Conservation (phyloP, 2,888 invertebrate genomes). For the Thysanoteuthis rhombus region DNA sequence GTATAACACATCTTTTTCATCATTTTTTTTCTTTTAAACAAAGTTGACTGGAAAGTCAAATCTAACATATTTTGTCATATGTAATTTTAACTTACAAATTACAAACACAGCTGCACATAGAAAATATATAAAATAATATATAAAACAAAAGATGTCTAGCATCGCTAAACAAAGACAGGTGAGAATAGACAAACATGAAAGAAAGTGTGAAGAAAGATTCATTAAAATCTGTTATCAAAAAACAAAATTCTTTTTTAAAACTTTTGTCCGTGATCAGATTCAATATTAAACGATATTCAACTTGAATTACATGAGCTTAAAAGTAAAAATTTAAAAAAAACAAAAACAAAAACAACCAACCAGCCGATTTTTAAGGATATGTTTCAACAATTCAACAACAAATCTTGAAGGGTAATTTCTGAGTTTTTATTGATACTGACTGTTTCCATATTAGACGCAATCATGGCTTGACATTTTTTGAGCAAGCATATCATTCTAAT, state of each 20-base stretch:
- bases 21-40: no score
- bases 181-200: background rate
- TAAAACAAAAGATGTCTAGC: no score
- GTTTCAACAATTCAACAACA: background rate
- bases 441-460: background rate
- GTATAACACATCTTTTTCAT: no score
- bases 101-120: background rate
- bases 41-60: no score
- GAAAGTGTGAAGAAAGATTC: background rate
- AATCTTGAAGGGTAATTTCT: no score
- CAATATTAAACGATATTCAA: background rate
- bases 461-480: background rate
- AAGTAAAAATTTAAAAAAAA: background rate
- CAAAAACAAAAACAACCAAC: background rate
- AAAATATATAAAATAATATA: background rate
- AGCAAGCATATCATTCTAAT: background rate
- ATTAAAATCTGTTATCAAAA: no score
- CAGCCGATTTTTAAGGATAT: background rate
- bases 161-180: no score
- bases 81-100: no score
- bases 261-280: background rate
- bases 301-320: background rate
- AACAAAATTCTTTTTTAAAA: background rate
- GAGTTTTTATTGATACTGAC: background rate
- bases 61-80: no score